Evolutionary conservation across 2,113 vertebrate species (phyloP).

Genomic region (Thymallus thymallus): DNA sequence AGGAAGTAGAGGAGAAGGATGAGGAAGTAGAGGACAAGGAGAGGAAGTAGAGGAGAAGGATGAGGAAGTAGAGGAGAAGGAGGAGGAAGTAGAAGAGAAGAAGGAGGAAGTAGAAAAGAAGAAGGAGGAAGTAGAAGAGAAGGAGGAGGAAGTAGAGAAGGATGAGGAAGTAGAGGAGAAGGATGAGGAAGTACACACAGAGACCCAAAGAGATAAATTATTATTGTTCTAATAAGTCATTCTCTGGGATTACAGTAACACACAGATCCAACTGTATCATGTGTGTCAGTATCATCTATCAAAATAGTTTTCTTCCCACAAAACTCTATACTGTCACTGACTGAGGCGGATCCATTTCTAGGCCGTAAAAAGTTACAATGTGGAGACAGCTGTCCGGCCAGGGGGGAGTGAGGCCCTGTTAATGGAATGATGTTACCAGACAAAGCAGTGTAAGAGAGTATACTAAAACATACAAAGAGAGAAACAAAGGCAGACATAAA

Average conservation of each 20-base stretch:
- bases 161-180: too few relatives aligned
- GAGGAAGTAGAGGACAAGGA: background rate
- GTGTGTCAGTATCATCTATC: background rate
- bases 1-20: background rate
- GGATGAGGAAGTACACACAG: background rate
- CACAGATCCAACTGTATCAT: too few relatives aligned
- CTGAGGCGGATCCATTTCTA: slow-evolving; percentile 40
- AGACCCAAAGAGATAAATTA: too few relatives aligned
- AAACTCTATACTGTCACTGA: slow-evolving; percentile 35
- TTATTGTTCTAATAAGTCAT: too few relatives aligned
- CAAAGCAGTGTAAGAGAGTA: background rate
- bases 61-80: background rate
- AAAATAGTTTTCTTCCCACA: background rate
- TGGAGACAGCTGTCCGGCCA: slow-evolving; percentile 64
- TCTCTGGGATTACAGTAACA: too few relatives aligned
- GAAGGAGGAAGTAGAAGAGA: too few relatives aligned
- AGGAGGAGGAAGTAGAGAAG: too few relatives aligned
- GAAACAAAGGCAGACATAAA: background rate
- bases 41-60: background rate
- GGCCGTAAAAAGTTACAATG: slow-evolving; percentile 58
- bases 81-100: slow-evolving; percentile 11
- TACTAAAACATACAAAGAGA: background rate
- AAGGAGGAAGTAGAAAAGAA: background rate
- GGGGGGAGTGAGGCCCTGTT: background rate
- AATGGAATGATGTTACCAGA: background rate